Conservation (phyloP, 1,140 invertebrate species). For the Frieseomelitta varia region DNA sequence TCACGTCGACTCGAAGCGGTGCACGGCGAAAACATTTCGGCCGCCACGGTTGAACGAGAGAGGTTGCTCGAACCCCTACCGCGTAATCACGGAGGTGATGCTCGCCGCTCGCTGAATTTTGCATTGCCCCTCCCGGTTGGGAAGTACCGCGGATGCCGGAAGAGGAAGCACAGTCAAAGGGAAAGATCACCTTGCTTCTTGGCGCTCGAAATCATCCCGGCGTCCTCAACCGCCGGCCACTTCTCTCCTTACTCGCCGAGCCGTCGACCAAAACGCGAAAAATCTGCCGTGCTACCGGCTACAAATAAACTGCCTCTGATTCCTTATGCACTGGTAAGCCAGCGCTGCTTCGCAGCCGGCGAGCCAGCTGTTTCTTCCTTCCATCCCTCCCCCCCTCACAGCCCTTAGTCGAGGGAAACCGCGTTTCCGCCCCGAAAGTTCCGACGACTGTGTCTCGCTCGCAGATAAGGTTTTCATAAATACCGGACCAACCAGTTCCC, state of each 20-base stretch:
- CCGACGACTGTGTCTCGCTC: not conserved
- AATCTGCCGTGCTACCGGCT: conserved; percentile 19
- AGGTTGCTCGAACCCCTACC: not conserved
- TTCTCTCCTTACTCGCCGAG: conserved; percentile 33
- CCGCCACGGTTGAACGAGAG: conserved; percentile 39
- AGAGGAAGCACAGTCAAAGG: conserved; percentile 43
- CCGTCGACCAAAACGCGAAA: conserved; percentile 22
- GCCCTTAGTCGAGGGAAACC: not conserved
- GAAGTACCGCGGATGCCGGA: conserved; percentile 21
- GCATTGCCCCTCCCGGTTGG: conserved; percentile 41
- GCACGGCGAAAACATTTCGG: conserved; percentile 55
- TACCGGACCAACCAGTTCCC: not conserved
- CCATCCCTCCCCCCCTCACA: too few relatives aligned
- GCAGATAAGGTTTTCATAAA: conserved; percentile 17
- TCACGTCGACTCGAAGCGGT: conserved; percentile 49
- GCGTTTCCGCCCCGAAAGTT: not conserved
- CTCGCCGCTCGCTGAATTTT: conserved; percentile 55
- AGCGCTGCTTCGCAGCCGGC: not conserved
- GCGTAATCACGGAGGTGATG: conserved; percentile 51
- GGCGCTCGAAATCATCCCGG: conserved; percentile 48
- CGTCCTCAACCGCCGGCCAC: conserved; percentile 41
- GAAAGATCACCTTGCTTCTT: conserved; percentile 33
- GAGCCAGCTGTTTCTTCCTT: not conserved
- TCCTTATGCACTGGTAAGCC: not conserved
- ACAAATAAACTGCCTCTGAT: conserved; percentile 36